Base-by-base conservation (phyloP, 2,797 vertebrate genomes). In the Percopsis omiscomaycus region DNA sequence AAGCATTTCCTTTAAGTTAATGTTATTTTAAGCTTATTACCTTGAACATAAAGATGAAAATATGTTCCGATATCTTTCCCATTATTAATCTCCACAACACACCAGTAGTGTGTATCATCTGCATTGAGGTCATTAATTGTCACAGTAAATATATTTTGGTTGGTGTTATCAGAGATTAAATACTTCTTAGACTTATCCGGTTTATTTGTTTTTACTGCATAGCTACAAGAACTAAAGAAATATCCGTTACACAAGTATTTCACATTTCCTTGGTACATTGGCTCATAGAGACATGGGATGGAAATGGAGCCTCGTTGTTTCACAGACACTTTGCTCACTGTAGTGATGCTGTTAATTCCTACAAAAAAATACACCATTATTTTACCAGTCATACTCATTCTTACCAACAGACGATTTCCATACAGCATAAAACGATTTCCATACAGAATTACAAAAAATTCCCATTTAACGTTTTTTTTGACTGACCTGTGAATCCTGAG, bases 161-260 rank as follows among this genome's bases (percentile, higher is more conserved):
- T 15, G 12, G 0, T 51, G 64, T 79, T 72, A 59, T 84, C 81
- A 22, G 58, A 68, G 45, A 84, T 75, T 5, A 46, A 77, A 75
- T 63, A 82, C 47, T 0, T 72, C 51, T 1, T 42, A 2, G 48
- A 45, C 15, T 0, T 46, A 10, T 4, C 0, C 27, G 5, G 3
- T 55, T 37, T 0, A 2, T 50, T 0, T 55, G 74, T 79, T 16
- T 14, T 2, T 44, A 60, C 32, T 2, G 3, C 44, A 8, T 4
- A 0, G 1, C 0, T 0, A 48, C 81, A 79, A 0, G 0, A 0
- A 0, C 0, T 0, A 64, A 62, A 77, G 0, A 0, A 0, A 14
- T 0, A 0, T 68, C 81, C 66, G 67, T 56, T 1, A 61, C 78
- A 84, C 27, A 77, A 47, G 44, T 59, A 82, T 73, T 81, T 86